Base-by-base conservation (phyloP, 2,888 invertebrate species). In the Aleiodes alternator region DNA sequence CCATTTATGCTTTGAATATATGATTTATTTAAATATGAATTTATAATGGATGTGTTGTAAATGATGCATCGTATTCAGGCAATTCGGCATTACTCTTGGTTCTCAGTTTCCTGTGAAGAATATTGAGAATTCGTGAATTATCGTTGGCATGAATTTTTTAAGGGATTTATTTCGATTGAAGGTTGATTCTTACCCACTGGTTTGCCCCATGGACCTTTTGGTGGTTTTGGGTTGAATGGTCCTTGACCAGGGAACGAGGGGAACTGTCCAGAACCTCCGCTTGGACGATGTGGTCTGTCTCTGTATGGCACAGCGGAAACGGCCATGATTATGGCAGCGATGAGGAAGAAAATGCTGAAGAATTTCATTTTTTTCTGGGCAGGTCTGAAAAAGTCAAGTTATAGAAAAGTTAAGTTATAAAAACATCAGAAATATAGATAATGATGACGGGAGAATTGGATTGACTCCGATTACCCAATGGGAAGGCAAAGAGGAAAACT, bases 261-360 rank as follows among this genome's bases (percentile, higher is more conserved):
- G 14, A 55, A 34, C 5, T 12, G 16, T 51, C 43, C 7, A 38
- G 38, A 56, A 14, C 75, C 68, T 3, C 57, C 38, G 1, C 50
- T 57, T 9, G 50, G 34, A 23, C 50, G 23, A 3, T 69, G 48
- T n/a, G 43, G 61, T n/a, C 23, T 23, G 9, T 38, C 53, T 7
- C 38, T 51, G 31, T 31, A 72, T n/a, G 75, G 75, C 23, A 69
- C 9, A 9, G 72, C 75, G 16, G 16, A 69, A 31, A 70, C 72
- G 16, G 75, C 77, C 38, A 73, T 69, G 31, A 73, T 29, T 23
- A 66, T 55, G 29, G 69, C 71, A 31, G 53, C 76, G 51, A 74
- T 34, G 23, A 76, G 57, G 1, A 72, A 50, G 11, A 76, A 53
- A 56, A 72, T 43, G 31, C 34, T 66, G 38, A 53, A 23, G 69